Percentiles rank a stretch among this genome's conserved stretches.
Conservation (phyloP, 2,888 invertebrate genomes). For the Agrilus cyanescens region DNA sequence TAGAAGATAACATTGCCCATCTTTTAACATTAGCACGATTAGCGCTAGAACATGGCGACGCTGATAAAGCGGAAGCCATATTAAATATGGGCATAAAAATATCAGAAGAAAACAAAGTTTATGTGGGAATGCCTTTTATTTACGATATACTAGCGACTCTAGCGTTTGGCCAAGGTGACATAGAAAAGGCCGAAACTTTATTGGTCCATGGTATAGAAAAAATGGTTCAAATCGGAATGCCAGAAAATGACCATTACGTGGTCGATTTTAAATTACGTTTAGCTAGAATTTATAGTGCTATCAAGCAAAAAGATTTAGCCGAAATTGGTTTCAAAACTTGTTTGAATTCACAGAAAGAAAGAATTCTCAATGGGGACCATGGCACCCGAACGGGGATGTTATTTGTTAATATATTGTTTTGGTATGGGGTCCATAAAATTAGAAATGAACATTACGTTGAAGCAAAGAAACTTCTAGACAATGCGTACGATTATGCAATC, state of each 20-base stretch:
- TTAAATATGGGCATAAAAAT: conserved; percentile 32
- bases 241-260: conserved; percentile 32
- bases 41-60: conserved; percentile 30
- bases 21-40: conserved; percentile 29
- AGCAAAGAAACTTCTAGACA: conserved; percentile 31
- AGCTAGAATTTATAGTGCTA: conserved; percentile 33
- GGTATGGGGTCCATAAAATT: conserved; percentile 37
- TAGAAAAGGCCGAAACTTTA: conserved; percentile 32
- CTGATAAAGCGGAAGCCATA: conserved; percentile 31
- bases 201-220: conserved; percentile 34
- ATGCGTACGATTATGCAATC: conserved; percentile 31
- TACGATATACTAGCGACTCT: conserved; percentile 36
- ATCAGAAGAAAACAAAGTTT: conserved; percentile 32
- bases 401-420: conserved; percentile 35
- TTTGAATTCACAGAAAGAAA: conserved; percentile 29
- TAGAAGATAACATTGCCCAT: conserved; percentile 32
- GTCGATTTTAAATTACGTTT: conserved; percentile 35
- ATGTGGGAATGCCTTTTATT: conserved; percentile 30
- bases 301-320: conserved; percentile 29
- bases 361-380: conserved; percentile 29
- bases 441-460: conserved; percentile 22
- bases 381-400: conserved; percentile 34
- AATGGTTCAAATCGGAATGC: conserved; percentile 28
- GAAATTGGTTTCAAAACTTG: conserved; percentile 37
- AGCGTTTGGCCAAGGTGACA: conserved; percentile 31